Conservation (phyloP, 1,140 invertebrate species). For the Atta cephalotes region DNA sequence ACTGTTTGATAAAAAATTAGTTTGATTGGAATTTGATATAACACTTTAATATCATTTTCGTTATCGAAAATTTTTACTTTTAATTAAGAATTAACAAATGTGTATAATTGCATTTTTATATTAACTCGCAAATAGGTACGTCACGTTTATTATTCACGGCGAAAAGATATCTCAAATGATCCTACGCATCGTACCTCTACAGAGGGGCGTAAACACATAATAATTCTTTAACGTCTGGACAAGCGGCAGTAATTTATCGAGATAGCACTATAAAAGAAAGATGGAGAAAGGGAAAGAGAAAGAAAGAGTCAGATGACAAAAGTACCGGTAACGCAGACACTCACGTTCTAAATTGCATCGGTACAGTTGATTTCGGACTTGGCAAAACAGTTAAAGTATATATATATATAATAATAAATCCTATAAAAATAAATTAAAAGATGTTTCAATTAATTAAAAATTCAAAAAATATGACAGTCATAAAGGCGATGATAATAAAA, state of each 20-base stretch:
- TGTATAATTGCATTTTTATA: constrained; percentile 7
- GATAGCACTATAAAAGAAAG: constrained; percentile 42
- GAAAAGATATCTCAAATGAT: constrained; percentile 44
- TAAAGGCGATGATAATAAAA: background rate
- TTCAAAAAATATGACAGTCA: background rate
- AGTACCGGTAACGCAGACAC: background rate
- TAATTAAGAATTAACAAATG: too few species aligned
- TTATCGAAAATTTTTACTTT: background rate
- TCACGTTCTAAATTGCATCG: constrained; percentile 19
- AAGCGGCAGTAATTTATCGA: constrained; percentile 57
- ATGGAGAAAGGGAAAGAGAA: background rate
- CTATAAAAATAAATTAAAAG: background rate
- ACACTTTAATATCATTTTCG: background rate
- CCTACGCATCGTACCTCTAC: constrained; percentile 46
- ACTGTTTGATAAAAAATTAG: background rate
- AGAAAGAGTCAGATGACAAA: constrained; percentile 39
- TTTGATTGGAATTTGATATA: background rate
- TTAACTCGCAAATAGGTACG: constrained; percentile 4
- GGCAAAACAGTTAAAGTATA: background rate
- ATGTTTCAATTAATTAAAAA: background rate
- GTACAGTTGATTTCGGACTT: constrained; percentile 4
- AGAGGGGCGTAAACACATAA: constrained; percentile 54
- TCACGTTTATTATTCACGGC: constrained; percentile 40
- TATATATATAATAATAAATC: background rate
- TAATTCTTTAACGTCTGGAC: constrained; percentile 58